Base-by-base conservation (phyloP, 2,113 vertebrate genomes). In the Atherinomorus stipes region DNA sequence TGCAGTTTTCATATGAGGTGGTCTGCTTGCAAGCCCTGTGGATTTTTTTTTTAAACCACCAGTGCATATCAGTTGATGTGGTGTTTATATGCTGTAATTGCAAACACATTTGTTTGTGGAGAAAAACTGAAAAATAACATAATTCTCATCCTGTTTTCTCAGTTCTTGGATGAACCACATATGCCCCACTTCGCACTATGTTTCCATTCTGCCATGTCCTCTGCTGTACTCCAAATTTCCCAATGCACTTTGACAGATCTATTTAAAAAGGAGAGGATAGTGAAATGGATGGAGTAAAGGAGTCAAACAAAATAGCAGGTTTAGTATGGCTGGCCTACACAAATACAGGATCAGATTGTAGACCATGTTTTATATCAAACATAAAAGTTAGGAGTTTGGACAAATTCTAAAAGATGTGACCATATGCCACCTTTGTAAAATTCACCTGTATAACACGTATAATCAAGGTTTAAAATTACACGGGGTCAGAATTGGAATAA, bases 101-200 rank as follows among this genome's bases (percentile, higher is more conserved):
- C 84, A 76, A 83, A 65, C 81, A 84, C 42, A 76, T 88, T 83
- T 86, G 80, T 81, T 83, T 84, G 58, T 16, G 64, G 31, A 34
- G 5, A 74, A 83, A 69, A 87, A 62, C 58, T 44, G 44, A 76
- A 81, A 85, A 85, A 79, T 42, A 75, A 69, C 50, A 78, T 45
- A 45, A 78, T 71, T 66, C 42, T 56, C 67, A 79, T 76, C 68
- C 68, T 68, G 51, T 23, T 64, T 73, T 52, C 45, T 68, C 40
- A 38, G 9, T 34, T 68, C 66, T 62, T 73, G 60, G 62, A 68
- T 26, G 31, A 21, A 38, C 62, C 40, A 56, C 40, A 16, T 15
- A 13, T 40, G 26, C 42, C 51, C 60, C 49, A 64, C 40, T 64
- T 26, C 38, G 59, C 13, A 52, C 25, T 58, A 15, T 37, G 22